Evolutionary conservation across 2,888 invertebrate species (phyloP), one percentile per base, ranked within the genome.

Genomic region (Phytoseiulus persimilis): DNA sequence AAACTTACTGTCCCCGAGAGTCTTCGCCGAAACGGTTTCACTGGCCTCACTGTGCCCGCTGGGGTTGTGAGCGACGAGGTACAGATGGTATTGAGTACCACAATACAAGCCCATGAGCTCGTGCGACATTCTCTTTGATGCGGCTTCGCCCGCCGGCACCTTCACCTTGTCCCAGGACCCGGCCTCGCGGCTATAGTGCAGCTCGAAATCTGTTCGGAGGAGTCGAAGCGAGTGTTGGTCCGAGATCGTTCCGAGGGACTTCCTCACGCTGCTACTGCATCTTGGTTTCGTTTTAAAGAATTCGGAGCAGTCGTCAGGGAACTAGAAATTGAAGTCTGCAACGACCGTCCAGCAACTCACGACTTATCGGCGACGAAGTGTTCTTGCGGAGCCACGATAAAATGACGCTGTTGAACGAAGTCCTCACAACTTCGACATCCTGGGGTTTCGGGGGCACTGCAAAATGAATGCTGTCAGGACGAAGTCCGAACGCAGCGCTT

Each of bases 51-150:
- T 92, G 39, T 91, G 91, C 0, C 93, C 92, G 6, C 92, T 91
- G 28, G 91, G 90, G 91, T 92, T 93, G 90, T 91, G 91, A 45
- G 92, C 92, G n/a, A 91, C 91, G 83, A 93, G 91, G 32, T 92
- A 91, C 90, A 93, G 92, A 89, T 92, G 92, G 91, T 93, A 93
- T 6, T 91, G 90, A 0, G 92, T 92, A 2, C 93, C 93, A 91
- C 93, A 93, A 90, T 91, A 91, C 90, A 93, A 91, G 32, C 87
- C 87, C 87, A 87, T 87, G 32, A 87, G 33, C 45, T 87, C 87
- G 87, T 87, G 87, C 87, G 87, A 87, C 87, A 87, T 87, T 45
- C 87, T 87, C 39, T 32, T 33, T 6, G 87, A 32, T 33, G 87
- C 33, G 31, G 33, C 87, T 87, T 87, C 87, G 31, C 87, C 87